Evolutionary conservation across 2,113 vertebrate species (phyloP), one percentile per base, ranked within the genome.

Genomic region (Tupaia tana): DNA sequence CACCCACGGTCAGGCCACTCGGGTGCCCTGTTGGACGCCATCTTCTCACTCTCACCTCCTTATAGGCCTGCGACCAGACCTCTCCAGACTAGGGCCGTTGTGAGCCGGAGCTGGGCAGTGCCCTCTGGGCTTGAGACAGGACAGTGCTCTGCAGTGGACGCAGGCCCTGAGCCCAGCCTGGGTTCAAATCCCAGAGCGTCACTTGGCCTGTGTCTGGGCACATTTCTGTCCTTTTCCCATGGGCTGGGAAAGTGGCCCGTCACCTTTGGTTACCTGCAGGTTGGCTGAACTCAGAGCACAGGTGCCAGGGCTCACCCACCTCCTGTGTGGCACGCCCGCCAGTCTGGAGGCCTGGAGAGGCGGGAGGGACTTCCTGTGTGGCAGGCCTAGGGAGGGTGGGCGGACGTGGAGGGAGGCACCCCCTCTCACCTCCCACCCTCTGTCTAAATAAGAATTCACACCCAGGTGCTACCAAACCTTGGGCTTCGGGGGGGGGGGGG

Each of bases 161-260:
- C 8, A 0, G 16, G 14, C n/a, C 6, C 56, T 22, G 74, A 12
- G 52, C 16, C 78, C 24, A 12, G 1, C 12, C 6, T 0, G 12
- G 22, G 75, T 2, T 69, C 78, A n/a, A 13, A 2, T 24, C 63
- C 85, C 67, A 16, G 22, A 12, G 0, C 22, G 10, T 13, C 31
- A 27, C 12, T 1, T 27, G 18, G 71, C 25, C 8, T n/a, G 16
- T 2, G 2, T 1, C 1, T 0, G 13, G 81, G 3, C 13, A n/a
- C n/a, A 2, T 31, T 16, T 2, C 0, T 7, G 43, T n/a, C 85
- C 59, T 77, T 27, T 24, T 27, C 12, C 25, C 52, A 34, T 31
- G 43, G 43, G 43, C 64, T 34, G 83, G 7, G 54, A 22, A 7
- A 2, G 1, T 61, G 7, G 66, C 31, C 59, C 2, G 0, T 9